These are phyloP conservation scores for Galaxias olidus DNA, from an alignment of 2,797 vertebrate genomes.

Conservation along the genomic window DNA sequence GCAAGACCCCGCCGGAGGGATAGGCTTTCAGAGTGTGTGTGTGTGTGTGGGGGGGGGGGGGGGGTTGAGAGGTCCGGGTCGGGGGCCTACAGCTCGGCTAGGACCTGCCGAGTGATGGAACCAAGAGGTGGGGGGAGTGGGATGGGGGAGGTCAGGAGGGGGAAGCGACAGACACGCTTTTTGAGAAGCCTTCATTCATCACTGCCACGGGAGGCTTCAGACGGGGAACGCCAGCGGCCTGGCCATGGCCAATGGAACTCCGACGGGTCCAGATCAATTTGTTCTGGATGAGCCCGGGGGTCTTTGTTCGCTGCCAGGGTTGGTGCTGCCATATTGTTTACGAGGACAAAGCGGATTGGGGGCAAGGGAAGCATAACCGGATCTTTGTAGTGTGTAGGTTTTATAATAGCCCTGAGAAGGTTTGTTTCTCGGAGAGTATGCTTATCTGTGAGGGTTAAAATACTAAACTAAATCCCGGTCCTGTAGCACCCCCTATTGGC, in stretches of 20 bases:
- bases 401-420: not conserved
- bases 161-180: conserved; percentile 28
- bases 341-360: not conserved
- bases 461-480: not conserved
- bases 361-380: not conserved
- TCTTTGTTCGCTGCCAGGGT: conserved; percentile 15
- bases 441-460: not conserved
- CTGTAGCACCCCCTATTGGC: conserved; percentile 59
- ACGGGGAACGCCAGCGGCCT: conserved; percentile 12
- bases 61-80: conserved; percentile 23
- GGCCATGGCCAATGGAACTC: not conserved
- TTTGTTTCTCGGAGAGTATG: not conserved
- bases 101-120: conserved; percentile 15
- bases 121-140: not conserved
- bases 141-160: conserved; percentile 17
- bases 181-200: conserved; percentile 27
- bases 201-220: conserved; percentile 14
- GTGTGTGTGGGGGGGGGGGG: conserved; percentile 21
- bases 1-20: conserved; percentile 6
- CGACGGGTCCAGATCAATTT: conserved; percentile 13
- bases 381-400: conserved; percentile 9
- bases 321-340: not conserved
- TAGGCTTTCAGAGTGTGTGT: conserved; percentile 36
- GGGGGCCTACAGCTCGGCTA: not conserved
- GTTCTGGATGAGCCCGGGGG: conserved; percentile 24